Base-by-base conservation (phyloP, 2,888 invertebrate species). In the Salpingus planirostris region DNA sequence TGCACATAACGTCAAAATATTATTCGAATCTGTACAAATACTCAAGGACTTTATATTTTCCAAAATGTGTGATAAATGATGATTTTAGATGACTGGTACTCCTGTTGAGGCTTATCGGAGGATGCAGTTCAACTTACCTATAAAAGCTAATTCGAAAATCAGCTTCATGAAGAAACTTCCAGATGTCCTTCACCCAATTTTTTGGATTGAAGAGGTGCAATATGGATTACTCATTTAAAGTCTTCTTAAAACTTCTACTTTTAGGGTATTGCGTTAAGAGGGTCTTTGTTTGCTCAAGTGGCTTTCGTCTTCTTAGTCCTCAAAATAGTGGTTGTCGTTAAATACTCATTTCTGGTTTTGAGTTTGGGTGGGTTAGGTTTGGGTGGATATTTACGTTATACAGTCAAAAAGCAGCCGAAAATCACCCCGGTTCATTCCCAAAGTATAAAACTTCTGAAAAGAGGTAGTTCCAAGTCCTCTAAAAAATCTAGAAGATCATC, bases 151-250 rank as follows among this genome's bases (percentile, higher is more conserved):
- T 0, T 70, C 74, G 0, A 81, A 84, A 55, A 62, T 84, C 10
- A 73, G 73, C 1, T 52, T 76, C 0, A 76, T 79, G 67, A 78
- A 78, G 44, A 70, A 74, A 21, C 59, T 85, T 2, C 74, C 80
- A 0, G 68, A 71, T 6, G 69, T 75, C 0, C 55, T 85, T 2
- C 61, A 78, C 15, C 88, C 88, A 0, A 14, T 87, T 2, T 76
- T 88, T 45, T 88, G 88, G 88, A 64, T 87, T 1, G 83, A 87
- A 52, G 87, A 88, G n/a, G n/a, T n/a, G n/a, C n/a, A n/a, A n/a
- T n/a, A n/a, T n/a, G n/a, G n/a, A n/a, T n/a, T n/a, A n/a, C n/a
- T n/a, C n/a, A n/a, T n/a, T n/a, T n/a, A n/a, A n/a, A n/a, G n/a
- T n/a, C n/a, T n/a, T n/a, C n/a, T n/a, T n/a, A n/a, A n/a, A n/a